phyloP scores from a whole-genome alignment of 2,797 vertebrate species.

The Lacerta viridis region DNA sequence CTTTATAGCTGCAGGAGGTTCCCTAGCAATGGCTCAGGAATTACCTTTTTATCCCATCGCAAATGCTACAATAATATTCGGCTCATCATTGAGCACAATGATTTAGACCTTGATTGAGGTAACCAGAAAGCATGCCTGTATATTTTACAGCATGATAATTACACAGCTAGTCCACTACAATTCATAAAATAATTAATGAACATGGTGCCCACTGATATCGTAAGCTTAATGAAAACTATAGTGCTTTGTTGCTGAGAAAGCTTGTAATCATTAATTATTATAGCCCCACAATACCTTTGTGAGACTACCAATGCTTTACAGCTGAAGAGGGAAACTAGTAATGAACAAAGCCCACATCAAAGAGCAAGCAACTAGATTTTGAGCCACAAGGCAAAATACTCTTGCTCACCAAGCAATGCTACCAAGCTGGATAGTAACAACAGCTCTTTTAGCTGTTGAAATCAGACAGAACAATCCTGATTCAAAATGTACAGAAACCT shows the following conservation, averaged over 20 bases:
- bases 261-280: slow-evolving; percentile 23
- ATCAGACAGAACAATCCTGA: not conserved
- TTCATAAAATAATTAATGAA: slow-evolving; percentile 32
- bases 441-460: not conserved
- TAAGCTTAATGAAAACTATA: not conserved
- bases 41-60: slow-evolving; percentile 2
- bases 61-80: slow-evolving; percentile 4
- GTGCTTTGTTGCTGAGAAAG: slow-evolving; percentile 30
- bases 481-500: not conserved
- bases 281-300: not conserved
- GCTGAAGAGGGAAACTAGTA: not conserved
- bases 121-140: not conserved
- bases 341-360: not conserved
- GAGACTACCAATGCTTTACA: not conserved
- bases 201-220: slow-evolving; percentile 4
- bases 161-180: slow-evolving; percentile 9
- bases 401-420: not conserved
- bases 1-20: slow-evolving; percentile 24
- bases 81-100: fast-evolving
- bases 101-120: slow-evolving; percentile 33
- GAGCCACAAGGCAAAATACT: not conserved
- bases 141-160: slow-evolving; percentile 10
- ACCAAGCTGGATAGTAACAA: not conserved
- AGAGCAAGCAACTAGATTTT: not conserved
- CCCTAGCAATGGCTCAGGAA: slow-evolving; percentile 38